phyloP scores from a whole-genome alignment of 2,113 vertebrate genomes.

The Ptilorrhoa leucosticta region DNA sequence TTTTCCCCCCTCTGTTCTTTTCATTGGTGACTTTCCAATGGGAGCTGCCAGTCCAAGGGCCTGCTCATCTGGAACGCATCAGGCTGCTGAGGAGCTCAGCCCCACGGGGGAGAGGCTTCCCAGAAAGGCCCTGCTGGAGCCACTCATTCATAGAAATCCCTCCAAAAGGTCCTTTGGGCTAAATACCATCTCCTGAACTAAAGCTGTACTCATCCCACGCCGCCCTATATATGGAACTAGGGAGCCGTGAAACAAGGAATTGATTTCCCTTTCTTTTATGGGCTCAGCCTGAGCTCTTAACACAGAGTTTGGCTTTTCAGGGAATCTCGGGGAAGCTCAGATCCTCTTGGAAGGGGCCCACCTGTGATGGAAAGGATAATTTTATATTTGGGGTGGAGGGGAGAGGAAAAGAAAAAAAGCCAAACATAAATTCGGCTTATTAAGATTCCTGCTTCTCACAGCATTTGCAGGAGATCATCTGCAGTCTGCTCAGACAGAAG shows the following conservation, averaged over 20 bases:
- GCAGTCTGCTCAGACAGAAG: not conserved
- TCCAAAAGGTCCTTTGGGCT: not conserved
- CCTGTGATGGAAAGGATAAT: not conserved
- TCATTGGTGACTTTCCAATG: not conserved
- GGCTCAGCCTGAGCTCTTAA: not conserved
- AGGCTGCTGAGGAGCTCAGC: not conserved
- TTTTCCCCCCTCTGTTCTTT: not conserved
- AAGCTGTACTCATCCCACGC: not conserved
- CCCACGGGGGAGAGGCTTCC: not conserved
- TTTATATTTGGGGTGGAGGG: not conserved
- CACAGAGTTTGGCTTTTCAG: not conserved
- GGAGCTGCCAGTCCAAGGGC: not conserved
- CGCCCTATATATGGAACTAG: not conserved
- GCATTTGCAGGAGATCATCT: not conserved
- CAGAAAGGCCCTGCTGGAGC: conserved; percentile 5
- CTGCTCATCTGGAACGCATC: conserved; percentile 1
- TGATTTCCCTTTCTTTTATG: not conserved
- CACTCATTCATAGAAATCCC: not conserved
- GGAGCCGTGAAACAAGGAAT: not conserved
- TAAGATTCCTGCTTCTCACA: not conserved
- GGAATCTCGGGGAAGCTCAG: not conserved
- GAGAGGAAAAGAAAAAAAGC: not conserved
- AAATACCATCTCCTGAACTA: not conserved
- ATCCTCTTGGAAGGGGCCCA: not conserved
- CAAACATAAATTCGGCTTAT: not conserved